phyloP scores from a whole-genome alignment of 1,140 invertebrate species.

The Trichonephila inaurata region DNA sequence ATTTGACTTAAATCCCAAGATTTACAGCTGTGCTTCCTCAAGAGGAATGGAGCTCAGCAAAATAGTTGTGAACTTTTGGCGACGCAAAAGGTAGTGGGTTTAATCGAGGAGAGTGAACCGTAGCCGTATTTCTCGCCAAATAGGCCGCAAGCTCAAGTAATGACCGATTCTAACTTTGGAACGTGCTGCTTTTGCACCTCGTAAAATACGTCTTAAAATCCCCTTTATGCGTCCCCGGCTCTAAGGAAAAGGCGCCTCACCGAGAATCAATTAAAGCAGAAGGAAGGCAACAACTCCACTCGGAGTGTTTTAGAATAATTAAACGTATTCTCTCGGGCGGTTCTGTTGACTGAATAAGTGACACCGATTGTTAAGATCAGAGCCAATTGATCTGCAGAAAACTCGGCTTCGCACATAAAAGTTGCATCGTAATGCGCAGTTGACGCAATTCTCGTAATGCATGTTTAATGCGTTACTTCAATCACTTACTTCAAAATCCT shows the following conservation, averaged over 20 bases:
- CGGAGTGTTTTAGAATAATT: conserved; percentile 74
- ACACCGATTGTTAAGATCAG: conserved; percentile 33
- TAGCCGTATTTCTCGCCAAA: conserved; percentile 66
- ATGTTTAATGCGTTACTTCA: background rate
- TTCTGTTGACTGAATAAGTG: background rate
- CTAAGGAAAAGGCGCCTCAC: conserved; percentile 12
- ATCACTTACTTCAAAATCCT: background rate
- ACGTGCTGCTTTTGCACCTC: conserved; percentile 73
- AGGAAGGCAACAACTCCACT: conserved; percentile 65
- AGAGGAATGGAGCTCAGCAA: background rate
- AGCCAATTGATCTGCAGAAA: background rate
- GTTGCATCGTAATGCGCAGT: background rate
- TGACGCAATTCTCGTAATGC: background rate
- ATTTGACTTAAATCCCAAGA: background rate
- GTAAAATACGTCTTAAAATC: conserved; percentile 70
- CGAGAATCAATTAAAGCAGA: conserved; percentile 68
- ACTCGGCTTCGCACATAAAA: background rate
- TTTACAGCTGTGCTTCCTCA: background rate
- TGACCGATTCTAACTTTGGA: conserved; percentile 68
- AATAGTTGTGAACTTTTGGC: conserved; percentile 68
- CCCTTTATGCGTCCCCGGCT: conserved; percentile 56
- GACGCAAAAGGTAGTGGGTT: conserved; percentile 30
- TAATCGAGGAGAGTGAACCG: conserved; percentile 71
- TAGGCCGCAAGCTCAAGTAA: conserved; percentile 60
- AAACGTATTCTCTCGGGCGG: conserved; percentile 63